These are phyloP conservation scores for Synergus laeviventris DNA, from an alignment of 2,888 invertebrate species.

Conservation along the genomic window DNA sequence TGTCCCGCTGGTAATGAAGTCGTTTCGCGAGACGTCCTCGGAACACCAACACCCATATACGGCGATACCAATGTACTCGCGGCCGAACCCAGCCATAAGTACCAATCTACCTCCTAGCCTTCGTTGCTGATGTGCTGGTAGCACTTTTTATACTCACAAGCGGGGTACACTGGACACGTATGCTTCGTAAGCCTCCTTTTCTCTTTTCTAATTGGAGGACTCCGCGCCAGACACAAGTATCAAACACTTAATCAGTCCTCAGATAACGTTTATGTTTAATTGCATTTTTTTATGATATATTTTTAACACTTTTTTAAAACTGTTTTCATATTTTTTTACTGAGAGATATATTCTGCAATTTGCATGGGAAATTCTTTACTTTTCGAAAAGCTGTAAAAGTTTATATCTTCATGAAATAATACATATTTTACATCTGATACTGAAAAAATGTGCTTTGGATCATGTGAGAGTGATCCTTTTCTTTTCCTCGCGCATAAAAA, in stretches of 20 bases:
- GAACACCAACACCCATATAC: conserved; percentile 49
- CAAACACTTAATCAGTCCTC: conserved; percentile 35
- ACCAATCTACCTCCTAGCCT: conserved; percentile 52
- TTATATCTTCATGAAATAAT: no score
- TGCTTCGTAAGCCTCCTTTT: conserved; percentile 20
- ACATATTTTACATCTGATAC: no score
- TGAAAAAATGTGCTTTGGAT: no score
- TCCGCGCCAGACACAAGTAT: conserved; percentile 11
- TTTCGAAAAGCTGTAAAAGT: neutral
- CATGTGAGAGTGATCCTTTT: no score
- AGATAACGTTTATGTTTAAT: conserved; percentile 24
- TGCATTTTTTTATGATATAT: neutral
- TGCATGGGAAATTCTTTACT: neutral
- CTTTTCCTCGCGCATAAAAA: no score
- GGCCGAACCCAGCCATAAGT: conserved; percentile 46
- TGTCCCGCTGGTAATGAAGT: conserved; percentile 65
- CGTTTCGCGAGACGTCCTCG: conserved; percentile 56
- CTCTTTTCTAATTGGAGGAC: conserved; percentile 35
- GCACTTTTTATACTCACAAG: conserved; percentile 13
- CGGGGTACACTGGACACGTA: conserved; percentile 19
- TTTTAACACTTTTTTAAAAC: neutral
- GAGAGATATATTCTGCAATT: neutral
- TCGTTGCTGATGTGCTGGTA: conserved; percentile 29
- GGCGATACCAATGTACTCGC: conserved; percentile 47
- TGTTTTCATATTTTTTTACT: neutral